Evolutionary conservation across 1,140 invertebrate genomes (phyloP).

Genomic region (Drosophila kepulauana): DNA sequence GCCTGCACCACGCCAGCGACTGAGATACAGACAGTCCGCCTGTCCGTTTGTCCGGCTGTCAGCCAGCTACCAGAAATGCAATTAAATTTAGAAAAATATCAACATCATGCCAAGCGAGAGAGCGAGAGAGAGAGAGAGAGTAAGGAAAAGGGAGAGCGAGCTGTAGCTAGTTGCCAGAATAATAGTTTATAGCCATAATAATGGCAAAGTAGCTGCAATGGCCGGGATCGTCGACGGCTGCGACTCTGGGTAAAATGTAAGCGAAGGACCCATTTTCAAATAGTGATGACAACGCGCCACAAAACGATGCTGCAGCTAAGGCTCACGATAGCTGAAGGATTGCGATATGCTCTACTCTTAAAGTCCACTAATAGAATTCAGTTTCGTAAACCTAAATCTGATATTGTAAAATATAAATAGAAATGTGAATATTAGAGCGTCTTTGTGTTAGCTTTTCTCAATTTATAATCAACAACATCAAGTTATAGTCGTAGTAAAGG

Average conservation of each 20-base stretch:
- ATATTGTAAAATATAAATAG: no score
- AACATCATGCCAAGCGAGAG: slow-evolving; percentile 56
- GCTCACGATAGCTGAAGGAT: neutral
- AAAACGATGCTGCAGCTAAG: neutral
- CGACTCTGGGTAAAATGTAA: slow-evolving; percentile 4
- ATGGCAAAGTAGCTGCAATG: slow-evolving; percentile 56
- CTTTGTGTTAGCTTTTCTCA: no score
- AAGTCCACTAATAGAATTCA: no score
- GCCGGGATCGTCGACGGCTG: slow-evolving; percentile 12
- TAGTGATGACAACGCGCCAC: neutral
- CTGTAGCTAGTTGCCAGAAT: slow-evolving; percentile 57
- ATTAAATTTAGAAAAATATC: slow-evolving; percentile 83
- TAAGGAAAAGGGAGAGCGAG: neutral
- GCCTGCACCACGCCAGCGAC: neutral
- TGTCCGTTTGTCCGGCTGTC: neutral
- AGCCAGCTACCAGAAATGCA: slow-evolving; percentile 66
- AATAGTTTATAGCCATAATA: slow-evolving; percentile 78
- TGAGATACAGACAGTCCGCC: neutral
- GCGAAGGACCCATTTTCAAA: neutral
- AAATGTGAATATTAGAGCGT: no score
- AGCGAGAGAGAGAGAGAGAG: neutral
- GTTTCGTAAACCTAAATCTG: no score
- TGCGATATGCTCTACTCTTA: no score
- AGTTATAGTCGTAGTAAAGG: no score
- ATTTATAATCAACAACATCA: no score